Conservation (phyloP, 1,140 invertebrate genomes). For the Nephotettix cincticeps region DNA sequence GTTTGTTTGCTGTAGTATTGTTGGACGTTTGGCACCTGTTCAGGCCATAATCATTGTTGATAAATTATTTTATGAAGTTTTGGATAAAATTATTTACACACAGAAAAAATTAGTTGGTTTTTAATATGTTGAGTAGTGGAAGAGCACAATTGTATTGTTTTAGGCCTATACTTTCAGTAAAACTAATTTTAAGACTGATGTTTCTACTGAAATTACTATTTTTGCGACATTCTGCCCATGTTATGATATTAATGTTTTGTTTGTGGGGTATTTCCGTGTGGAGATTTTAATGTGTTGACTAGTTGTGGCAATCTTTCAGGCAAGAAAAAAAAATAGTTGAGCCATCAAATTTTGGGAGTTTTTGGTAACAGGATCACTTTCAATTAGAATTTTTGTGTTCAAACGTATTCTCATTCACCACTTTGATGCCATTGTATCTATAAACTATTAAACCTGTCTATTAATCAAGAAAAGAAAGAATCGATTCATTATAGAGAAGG, state of each 20-base stretch:
- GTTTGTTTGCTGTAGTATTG: constrained; percentile 14
- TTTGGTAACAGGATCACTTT: constrained; percentile 2
- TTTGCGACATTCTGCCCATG: constrained; percentile 21
- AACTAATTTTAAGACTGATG: constrained; percentile 22
- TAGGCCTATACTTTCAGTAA: constrained; percentile 23
- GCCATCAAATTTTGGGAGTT: neutral
- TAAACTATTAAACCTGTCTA: too few relatives aligned
- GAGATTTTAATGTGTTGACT: constrained; percentile 12
- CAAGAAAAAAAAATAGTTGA: constrained; percentile 1
- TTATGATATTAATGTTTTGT: constrained; percentile 17
- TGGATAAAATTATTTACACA: constrained; percentile 14
- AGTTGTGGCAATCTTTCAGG: constrained; percentile 9
- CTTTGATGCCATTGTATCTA: too few relatives aligned
- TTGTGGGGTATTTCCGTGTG: constrained; percentile 1
- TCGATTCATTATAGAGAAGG: too few relatives aligned
- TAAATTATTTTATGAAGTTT: constrained; percentile 13
- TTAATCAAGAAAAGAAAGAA: too few relatives aligned
- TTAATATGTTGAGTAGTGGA: constrained; percentile 1
- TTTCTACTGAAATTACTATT: constrained; percentile 25
- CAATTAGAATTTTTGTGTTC: too few relatives aligned
- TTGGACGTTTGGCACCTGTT: constrained; percentile 4
- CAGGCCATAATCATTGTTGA: neutral
- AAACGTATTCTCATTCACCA: too few relatives aligned
- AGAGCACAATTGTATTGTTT: constrained; percentile 16
- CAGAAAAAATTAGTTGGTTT: neutral